A percentile compares a stretch with the other conserved stretches of the same genome.
phyloP scores from a whole-genome alignment of 2,797 vertebrate species.

The Iguana delicatissima region DNA sequence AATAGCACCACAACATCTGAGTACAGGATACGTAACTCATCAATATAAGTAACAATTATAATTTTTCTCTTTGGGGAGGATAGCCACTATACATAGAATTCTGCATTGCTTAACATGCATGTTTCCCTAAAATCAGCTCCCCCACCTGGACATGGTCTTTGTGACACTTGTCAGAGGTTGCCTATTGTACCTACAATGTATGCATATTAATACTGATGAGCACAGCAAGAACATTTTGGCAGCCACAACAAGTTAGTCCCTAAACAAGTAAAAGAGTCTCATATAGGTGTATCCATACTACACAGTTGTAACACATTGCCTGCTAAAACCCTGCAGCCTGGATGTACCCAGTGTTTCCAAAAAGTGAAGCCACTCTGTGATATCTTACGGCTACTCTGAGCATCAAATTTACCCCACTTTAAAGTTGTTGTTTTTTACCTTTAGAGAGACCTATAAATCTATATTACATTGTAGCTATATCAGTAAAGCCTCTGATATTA shows the following conservation, averaged over 20 bases:
- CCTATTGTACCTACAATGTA: not conserved
- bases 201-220: not conserved
- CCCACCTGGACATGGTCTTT: not conserved
- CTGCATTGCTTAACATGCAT: not conserved
- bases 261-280: not conserved
- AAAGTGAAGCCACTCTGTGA: not conserved
- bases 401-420: not conserved
- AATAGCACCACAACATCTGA: not conserved
- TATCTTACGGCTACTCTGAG: not conserved
- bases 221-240: not conserved
- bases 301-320: not conserved
- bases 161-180: not conserved
- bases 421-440: not conserved
- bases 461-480: not conserved
- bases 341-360: not conserved
- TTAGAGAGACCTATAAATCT: not conserved
- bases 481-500: not conserved
- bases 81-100: not conserved
- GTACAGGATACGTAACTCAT: not conserved
- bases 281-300: too few species aligned
- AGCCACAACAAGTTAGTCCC: not conserved
- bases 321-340: not conserved
- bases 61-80: not conserved
- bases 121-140: not conserved
- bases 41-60: not conserved